These are phyloP conservation scores for Hymenopus coronatus DNA, from an alignment of 2,888 invertebrate genomes.

Conservation along the genomic window DNA sequence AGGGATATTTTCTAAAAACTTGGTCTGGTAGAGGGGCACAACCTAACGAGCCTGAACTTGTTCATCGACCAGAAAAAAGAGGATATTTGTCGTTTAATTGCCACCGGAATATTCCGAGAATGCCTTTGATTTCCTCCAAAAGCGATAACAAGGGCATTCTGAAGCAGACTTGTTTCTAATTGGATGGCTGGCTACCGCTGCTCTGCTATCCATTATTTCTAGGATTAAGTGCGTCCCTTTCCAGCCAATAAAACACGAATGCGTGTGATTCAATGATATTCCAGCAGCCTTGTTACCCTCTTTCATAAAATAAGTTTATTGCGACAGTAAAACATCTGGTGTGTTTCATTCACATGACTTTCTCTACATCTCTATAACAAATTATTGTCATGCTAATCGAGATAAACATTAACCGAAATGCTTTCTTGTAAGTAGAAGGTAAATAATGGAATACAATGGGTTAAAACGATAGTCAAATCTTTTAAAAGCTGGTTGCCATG, in stretches of 20 bases:
- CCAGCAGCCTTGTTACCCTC: neutral
- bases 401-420: no score
- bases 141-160: neutral
- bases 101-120: neutral
- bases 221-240: neutral
- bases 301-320: neutral
- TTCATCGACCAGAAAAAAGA: neutral
- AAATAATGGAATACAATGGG: no score
- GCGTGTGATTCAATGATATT: no score
- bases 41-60: neutral
- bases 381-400: no score
- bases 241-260: neutral
- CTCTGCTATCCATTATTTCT: neutral
- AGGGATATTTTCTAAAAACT: neutral
- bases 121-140: neutral
- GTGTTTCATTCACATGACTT: no score
- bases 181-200: neutral
- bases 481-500: no score
- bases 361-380: no score
- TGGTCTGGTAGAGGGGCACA: neutral
- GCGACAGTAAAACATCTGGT: no score
- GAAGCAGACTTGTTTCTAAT: neutral
- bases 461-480: no score
- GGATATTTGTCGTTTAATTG: neutral
- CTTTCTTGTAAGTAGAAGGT: no score